Evolutionary conservation across 35 echinoderm and acorn worm species (phyloP), one percentile per base, ranked within the genome.

Genomic region (Strongylocentrotus purpuratus): DNA sequence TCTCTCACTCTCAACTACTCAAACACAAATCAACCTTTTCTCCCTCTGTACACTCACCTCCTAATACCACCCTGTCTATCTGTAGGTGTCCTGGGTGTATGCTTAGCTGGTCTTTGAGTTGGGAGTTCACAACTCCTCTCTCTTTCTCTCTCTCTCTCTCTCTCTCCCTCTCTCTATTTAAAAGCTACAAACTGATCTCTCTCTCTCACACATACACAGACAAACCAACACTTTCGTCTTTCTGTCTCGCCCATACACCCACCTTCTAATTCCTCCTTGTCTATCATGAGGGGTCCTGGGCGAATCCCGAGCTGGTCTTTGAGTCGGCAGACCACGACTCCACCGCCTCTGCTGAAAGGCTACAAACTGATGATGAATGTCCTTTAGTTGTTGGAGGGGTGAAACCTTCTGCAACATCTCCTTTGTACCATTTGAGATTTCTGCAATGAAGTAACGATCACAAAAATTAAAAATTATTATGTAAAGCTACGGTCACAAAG

Each of bases 301-400:
- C 7, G 22, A 0, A 22, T 78, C 65, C 65, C n/a, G 0, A 7
- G 65, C 18, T 28, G 20, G 20, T n/a, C 8, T 28, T 28, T 22
- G 28, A 15, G 25, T 78, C n/a, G 65, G 20, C 22, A 4, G 1
- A 14, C 52, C 86, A 28, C 86, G 32, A 25, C 45, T 41, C 87
- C 87, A 33, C 33, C 20, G 12, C 31, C 87, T 89, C 20, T 89
- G 87, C 25, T 46, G 87, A 31, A 28, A 33, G 4, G 87, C 87
- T 46, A 89, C 33, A 89, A 89, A 89, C 87, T 89, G 87, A 45
- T 89, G 87, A 89, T 89, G 87, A 46, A 89, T 10, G 87, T 17
- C 87, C 87, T 13, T 15, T 7, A 89, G 20, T 10, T 45, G 87
- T 9, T 89, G 32, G 12, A 35, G 33, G 15, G 87, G 87, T 18